Evolutionary conservation across 2,113 vertebrate species (phyloP).

Genomic region (Epinephelus fuscoguttatus): DNA sequence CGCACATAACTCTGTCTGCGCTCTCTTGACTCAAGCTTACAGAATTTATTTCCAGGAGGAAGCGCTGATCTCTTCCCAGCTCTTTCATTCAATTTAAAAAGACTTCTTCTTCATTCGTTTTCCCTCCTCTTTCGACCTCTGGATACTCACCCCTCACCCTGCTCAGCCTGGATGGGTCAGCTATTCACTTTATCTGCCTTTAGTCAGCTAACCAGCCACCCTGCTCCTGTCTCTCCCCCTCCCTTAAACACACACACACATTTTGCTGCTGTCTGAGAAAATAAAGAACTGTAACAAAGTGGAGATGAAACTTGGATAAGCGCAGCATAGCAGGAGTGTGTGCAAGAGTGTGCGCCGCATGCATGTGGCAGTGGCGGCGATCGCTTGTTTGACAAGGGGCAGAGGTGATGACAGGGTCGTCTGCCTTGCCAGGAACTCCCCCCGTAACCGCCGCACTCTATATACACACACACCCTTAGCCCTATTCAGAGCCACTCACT

Average conservation of each 20-base stretch:
- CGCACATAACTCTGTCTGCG: slow-evolving; percentile 24
- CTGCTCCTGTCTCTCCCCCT: background rate
- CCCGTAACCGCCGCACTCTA: slow-evolving; percentile 62
- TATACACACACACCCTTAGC: slow-evolving; percentile 72
- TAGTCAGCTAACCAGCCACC: slow-evolving; percentile 18
- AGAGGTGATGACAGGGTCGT: slow-evolving; percentile 81
- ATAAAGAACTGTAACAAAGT: slow-evolving; percentile 32
- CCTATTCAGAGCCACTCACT: slow-evolving; percentile 83
- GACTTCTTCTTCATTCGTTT: slow-evolving; percentile 27
- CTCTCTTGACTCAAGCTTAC: background rate
- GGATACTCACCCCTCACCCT: slow-evolving; percentile 65
- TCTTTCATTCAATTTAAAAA: slow-evolving; percentile 31
- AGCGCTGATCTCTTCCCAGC: slow-evolving; percentile 19
- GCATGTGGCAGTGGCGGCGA: slow-evolving; percentile 43
- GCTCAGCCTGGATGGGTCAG: slow-evolving; percentile 53
- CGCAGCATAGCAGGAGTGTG: slow-evolving; percentile 22
- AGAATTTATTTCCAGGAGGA: slow-evolving; percentile 42
- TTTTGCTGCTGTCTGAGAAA: slow-evolving; percentile 1
- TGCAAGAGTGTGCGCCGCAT: slow-evolving; percentile 38
- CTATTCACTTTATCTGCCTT: slow-evolving; percentile 33
- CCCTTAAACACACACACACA: background rate
- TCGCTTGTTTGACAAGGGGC: slow-evolving; percentile 74
- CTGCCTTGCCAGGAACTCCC: slow-evolving; percentile 76
- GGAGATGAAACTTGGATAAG: slow-evolving; percentile 22
- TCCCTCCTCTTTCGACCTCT: slow-evolving; percentile 58